These are phyloP conservation scores for Caracal caracal DNA, from an alignment of 2,113 vertebrate species.

Conservation along the genomic window DNA sequence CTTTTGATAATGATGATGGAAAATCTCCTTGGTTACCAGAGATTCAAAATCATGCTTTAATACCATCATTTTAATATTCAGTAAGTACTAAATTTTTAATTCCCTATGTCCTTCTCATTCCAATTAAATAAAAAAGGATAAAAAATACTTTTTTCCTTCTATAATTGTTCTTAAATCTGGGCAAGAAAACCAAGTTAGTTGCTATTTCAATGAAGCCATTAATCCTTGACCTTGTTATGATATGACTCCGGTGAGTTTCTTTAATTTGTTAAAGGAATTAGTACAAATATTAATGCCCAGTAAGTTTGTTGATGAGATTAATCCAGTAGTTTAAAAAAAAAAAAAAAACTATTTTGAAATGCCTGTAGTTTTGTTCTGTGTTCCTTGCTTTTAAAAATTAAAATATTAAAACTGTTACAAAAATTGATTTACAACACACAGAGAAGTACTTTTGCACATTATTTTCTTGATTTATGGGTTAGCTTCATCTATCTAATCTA, in stretches of 20 bases:
- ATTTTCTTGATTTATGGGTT: slow-evolving; percentile 29
- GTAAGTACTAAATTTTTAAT: background rate
- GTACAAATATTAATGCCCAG: slow-evolving; percentile 8
- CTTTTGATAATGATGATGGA: background rate
- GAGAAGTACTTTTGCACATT: background rate
- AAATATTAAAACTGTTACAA: slow-evolving; percentile 12
- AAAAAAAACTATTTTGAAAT: background rate
- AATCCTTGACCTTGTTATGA: background rate
- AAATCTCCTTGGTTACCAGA: background rate
- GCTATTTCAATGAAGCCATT: background rate
- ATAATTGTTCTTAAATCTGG: slow-evolving; percentile 45
- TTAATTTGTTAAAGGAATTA: slow-evolving; percentile 44
- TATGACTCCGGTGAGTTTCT: background rate
- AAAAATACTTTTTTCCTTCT: background rate
- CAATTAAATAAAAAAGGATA: slow-evolving; percentile 26
- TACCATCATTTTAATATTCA: slow-evolving; percentile 14
- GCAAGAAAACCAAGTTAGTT: slow-evolving; percentile 27
- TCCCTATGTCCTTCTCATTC: slow-evolving; percentile 20
- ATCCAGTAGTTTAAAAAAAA: background rate
- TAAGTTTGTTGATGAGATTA: slow-evolving; percentile 31
- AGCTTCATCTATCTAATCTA: background rate
- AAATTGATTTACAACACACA: background rate
- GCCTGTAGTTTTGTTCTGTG: background rate
- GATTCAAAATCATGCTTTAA: slow-evolving; percentile 36
- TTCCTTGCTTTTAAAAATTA: slow-evolving; percentile 32